These are phyloP conservation scores for Athalia cordata DNA, from an alignment of 2,888 invertebrate genomes.

Conservation along the genomic window DNA sequence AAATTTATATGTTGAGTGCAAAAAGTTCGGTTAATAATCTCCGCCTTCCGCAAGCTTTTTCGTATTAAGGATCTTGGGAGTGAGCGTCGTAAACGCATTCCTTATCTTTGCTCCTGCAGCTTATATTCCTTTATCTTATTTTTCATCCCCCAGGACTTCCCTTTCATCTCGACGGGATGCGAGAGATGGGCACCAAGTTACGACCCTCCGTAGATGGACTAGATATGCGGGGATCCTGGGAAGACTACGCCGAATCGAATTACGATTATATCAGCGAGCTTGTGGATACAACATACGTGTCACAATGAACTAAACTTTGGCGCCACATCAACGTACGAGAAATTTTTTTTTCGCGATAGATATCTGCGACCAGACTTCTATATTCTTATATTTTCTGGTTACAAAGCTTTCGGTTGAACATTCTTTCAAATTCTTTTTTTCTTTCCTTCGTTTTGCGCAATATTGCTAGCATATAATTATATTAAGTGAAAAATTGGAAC, in stretches of 20 bases:
- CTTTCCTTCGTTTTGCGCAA: background rate
- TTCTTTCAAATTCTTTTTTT: background rate
- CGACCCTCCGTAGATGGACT: too few species aligned
- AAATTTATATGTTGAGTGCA: too few species aligned
- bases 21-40: conserved; percentile 5
- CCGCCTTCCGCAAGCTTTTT: conserved; percentile 11
- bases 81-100: conserved; percentile 14
- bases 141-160: background rate
- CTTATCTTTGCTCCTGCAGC: background rate
- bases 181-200: too few species aligned
- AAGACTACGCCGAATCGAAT: background rate
- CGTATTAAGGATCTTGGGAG: background rate
- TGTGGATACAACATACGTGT: background rate
- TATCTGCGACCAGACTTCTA: background rate
- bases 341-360: background rate
- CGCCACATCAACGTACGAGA: too few species aligned
- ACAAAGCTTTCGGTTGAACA: background rate
- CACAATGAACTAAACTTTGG: background rate
- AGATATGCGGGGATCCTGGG: background rate
- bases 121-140: background rate
- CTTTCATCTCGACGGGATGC: too few species aligned
- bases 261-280: background rate
- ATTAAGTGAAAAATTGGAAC: too few species aligned
- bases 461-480: too few species aligned
- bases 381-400: too few species aligned